Evolutionary conservation across 2,888 invertebrate species (phyloP).

Genomic region (Ochropleura leucogaster): DNA sequence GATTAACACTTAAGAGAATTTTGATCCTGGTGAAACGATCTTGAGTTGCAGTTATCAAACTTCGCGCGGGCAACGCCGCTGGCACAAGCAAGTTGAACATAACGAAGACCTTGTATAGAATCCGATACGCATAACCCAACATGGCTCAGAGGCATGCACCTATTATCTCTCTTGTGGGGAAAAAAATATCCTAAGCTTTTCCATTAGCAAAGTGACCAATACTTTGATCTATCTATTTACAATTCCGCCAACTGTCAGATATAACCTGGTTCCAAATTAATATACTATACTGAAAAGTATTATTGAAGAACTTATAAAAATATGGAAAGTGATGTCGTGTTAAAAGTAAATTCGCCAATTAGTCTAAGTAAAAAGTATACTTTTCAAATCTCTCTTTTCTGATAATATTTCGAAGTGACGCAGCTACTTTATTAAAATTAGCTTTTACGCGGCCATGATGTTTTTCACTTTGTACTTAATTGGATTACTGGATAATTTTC

Average conservation of each 20-base stretch:
- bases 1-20: no score
- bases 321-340: conserved; percentile 48
- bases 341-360: conserved; percentile 68
- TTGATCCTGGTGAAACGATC: no score
- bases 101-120: background rate
- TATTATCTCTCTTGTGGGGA: background rate
- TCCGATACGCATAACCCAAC: background rate
- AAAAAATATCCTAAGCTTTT: background rate
- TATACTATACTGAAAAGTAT: background rate
- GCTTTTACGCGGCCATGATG: conserved; percentile 66
- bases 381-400: conserved; percentile 64
- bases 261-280: background rate
- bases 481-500: conserved; percentile 70
- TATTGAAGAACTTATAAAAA: background rate
- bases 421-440: conserved; percentile 75
- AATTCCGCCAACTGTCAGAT: background rate
- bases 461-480: conserved; percentile 66
- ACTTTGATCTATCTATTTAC: background rate
- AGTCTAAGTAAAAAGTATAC: conserved; percentile 76
- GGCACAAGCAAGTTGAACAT: background rate
- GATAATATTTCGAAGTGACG: conserved; percentile 68
- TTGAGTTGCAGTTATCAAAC: no score
- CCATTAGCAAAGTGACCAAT: background rate
- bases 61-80: no score
- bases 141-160: background rate